These are phyloP conservation scores for Neodiprion pinetum DNA, from an alignment of 1,140 invertebrate genomes.

Conservation along the genomic window DNA sequence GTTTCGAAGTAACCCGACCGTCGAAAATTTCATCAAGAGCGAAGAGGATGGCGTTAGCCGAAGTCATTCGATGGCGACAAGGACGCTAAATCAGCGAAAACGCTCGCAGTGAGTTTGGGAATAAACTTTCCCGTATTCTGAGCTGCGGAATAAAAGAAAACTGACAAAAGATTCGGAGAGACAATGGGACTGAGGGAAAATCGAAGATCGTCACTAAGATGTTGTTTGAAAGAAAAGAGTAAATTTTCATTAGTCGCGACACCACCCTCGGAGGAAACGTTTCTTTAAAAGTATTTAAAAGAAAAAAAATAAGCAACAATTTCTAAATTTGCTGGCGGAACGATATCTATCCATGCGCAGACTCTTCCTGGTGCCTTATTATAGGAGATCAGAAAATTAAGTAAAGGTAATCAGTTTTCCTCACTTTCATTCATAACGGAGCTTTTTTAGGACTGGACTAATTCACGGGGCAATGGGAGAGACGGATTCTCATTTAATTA, in stretches of 20 bases:
- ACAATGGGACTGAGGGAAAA: not conserved
- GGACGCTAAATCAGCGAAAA: too few species aligned
- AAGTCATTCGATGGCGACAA: not conserved
- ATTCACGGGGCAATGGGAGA: too few species aligned
- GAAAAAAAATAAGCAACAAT: not conserved
- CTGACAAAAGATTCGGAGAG: not conserved
- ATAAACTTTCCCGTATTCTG: too few species aligned
- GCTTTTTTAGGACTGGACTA: too few species aligned
- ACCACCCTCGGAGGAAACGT: not conserved
- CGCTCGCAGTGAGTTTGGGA: too few species aligned
- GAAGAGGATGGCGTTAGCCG: not conserved
- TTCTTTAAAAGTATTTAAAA: not conserved
- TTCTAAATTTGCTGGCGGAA: not conserved
- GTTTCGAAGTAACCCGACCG: too few species aligned
- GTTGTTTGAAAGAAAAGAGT: not conserved
- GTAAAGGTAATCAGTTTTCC: not conserved
- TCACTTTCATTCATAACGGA: too few species aligned
- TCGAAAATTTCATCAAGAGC: not conserved
- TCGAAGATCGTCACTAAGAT: not conserved
- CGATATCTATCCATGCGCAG: not conserved
- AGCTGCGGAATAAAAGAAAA: not conserved
- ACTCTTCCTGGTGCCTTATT: not conserved
- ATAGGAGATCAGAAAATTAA: not conserved
- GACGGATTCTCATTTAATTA: too few species aligned
- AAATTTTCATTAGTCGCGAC: conserved; percentile 5